phyloP scores from a whole-genome alignment of 2,113 vertebrate species.

The Polypterus senegalus region DNA sequence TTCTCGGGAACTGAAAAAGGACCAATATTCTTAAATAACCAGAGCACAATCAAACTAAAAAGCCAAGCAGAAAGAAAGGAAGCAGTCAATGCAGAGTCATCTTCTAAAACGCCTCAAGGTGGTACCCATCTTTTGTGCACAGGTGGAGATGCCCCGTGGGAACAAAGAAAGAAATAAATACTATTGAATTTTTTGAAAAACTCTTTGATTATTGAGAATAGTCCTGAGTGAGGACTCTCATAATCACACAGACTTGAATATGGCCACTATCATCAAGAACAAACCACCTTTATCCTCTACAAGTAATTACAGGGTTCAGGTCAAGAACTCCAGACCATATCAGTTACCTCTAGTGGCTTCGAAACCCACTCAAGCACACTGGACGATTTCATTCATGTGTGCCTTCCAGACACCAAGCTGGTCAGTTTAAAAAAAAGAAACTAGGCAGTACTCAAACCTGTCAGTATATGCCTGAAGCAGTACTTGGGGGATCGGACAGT shows the following conservation, averaged over 20 bases:
- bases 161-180: conserved; percentile 21
- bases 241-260: conserved; percentile 36
- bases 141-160: conserved; percentile 28
- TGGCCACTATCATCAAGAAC: conserved; percentile 55
- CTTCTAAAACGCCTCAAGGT: background rate
- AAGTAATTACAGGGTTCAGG: conserved; percentile 68
- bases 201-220: conserved; percentile 28
- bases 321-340: conserved; percentile 55
- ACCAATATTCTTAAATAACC: no score
- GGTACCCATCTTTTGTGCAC: conserved; percentile 4
- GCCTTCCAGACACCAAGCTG: conserved; percentile 46
- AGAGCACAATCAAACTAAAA: no score
- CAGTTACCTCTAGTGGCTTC: conserved; percentile 49
- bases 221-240: conserved; percentile 35
- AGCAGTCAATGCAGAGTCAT: background rate
- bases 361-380: conserved; percentile 40
- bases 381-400: conserved; percentile 34
- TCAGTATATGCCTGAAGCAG: conserved; percentile 48
- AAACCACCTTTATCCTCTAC: conserved; percentile 57
- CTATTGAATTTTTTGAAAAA: conserved; percentile 31
- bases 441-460: conserved; percentile 41
- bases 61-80: no score
- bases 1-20: no score
- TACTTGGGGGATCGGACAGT: conserved; percentile 7
- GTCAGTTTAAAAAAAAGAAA: conserved; percentile 47